These are phyloP conservation scores for Diarsia brunnea DNA, from an alignment of 2,888 invertebrate genomes.

Conservation along the genomic window DNA sequence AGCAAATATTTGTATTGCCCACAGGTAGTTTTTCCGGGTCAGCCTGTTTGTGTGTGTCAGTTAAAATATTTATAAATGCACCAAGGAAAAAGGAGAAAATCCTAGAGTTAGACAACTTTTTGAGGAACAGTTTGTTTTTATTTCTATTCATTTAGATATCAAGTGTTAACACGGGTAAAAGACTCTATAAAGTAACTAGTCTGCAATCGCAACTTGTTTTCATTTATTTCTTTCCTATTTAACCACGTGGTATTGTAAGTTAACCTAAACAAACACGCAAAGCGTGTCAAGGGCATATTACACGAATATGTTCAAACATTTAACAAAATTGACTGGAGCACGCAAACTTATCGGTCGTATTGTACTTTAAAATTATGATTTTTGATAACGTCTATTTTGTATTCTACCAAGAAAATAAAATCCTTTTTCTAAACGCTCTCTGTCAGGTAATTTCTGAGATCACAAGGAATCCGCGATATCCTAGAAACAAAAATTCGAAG, in stretches of 20 bases:
- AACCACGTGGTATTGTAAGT: background rate
- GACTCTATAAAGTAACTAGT: background rate
- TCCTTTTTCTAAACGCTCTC: background rate
- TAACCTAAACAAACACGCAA: conserved; percentile 32
- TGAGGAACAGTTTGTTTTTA: too few relatives aligned
- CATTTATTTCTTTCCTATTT: background rate
- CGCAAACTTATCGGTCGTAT: conserved; percentile 1
- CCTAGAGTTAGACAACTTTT: background rate
- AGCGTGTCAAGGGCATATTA: conserved; percentile 26
- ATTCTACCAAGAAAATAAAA: background rate
- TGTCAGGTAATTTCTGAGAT: background rate
- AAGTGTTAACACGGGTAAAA: too few relatives aligned
- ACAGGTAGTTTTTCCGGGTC: background rate
- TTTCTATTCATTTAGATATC: too few relatives aligned
- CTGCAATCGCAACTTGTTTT: background rate
- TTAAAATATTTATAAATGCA: background rate
- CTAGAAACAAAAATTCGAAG: background rate
- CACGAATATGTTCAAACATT: conserved; percentile 36
- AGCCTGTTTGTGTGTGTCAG: background rate
- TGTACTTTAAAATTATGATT: background rate
- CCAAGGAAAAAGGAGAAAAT: background rate
- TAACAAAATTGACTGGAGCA: conserved; percentile 1
- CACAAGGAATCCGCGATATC: background rate
- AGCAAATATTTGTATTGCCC: background rate
- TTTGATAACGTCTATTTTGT: background rate